Base-by-base conservation (phyloP, 2,797 vertebrate species). In the Emydoidea blandingii region DNA sequence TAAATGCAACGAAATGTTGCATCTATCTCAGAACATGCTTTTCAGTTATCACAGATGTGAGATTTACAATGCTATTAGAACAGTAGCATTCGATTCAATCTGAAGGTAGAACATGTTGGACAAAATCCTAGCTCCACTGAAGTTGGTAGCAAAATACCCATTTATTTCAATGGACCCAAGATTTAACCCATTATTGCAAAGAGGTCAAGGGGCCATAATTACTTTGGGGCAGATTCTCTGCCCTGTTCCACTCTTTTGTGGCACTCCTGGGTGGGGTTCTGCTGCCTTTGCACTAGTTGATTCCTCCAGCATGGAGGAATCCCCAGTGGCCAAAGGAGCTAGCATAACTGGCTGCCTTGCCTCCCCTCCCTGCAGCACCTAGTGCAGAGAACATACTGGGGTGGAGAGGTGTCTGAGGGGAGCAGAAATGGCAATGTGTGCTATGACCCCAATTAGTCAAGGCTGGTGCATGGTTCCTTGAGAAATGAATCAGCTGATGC, bases 161-260 rank as follows among this genome's bases (percentile, higher is more conserved):
- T 68, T 68, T 68, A 68, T 1, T 47, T 88, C 52, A 85, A 19
- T 0, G 4, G 34, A 5, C 57, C 87, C 0, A 0, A 74, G 29
- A 27, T 47, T 78, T 2, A 16, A 21, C 27, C 6, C 2, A 14
- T 49, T 62, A 72, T 47, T 85, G 87, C 5, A 44, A 5, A 1
- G 5, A 94, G 87, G 27, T 47, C 47, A 90, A 87, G 54, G 91
- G 84, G 21, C 2, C 19, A 53, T 4, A 8, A 9, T 3, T 83
- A 34, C 44, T 79, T 82, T n/a, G 29, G 9, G 81, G 78, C 11
- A 92, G 59, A 65, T 2, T 3, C n/a, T 3, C 41, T 37, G 86
- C 11, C 18, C 19, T 72, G 10, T 44, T 76, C 56, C 23, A 18
- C 21, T 29, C 10, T 89, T 85, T 49, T 86, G 76, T 79, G 21